Conservation (phyloP, 2,113 vertebrate genomes). For the Colius striatus region DNA sequence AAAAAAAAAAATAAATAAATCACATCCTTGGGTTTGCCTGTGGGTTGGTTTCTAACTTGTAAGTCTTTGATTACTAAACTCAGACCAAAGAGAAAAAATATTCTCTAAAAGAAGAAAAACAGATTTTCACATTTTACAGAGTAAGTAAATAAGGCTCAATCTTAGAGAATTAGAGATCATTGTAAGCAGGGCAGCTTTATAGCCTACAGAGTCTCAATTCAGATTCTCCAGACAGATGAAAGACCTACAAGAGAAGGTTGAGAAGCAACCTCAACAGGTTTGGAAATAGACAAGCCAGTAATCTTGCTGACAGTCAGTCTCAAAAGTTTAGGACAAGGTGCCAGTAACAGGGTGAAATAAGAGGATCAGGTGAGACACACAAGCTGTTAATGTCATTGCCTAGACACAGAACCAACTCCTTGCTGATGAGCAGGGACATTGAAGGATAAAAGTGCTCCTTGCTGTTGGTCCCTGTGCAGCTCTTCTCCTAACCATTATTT, state of each 20-base stretch:
- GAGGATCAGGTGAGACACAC: background rate
- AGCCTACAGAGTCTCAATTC: background rate
- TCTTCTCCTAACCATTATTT: background rate
- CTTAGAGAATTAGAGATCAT: background rate
- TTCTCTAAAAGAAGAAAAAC: background rate
- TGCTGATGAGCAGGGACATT: background rate
- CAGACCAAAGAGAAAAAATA: accelerated
- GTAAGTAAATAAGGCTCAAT: background rate
- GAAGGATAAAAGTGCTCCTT: background rate
- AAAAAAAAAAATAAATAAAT: no score
- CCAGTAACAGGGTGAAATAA: background rate
- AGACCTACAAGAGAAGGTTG: accelerated
- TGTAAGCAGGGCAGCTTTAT: background rate
- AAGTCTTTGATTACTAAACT: background rate
- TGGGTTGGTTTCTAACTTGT: background rate
- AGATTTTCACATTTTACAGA: background rate
- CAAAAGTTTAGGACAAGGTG: background rate
- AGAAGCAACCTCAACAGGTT: background rate
- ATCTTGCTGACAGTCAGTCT: background rate
- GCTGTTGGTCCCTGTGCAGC: background rate
- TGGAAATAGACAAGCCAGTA: background rate
- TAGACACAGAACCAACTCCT: background rate
- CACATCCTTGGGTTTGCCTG: background rate
- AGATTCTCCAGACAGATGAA: background rate
- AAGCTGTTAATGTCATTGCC: background rate